These are phyloP conservation scores for Sarcoramphus papa DNA, from an alignment of 2,797 vertebrate species.

Conservation along the genomic window DNA sequence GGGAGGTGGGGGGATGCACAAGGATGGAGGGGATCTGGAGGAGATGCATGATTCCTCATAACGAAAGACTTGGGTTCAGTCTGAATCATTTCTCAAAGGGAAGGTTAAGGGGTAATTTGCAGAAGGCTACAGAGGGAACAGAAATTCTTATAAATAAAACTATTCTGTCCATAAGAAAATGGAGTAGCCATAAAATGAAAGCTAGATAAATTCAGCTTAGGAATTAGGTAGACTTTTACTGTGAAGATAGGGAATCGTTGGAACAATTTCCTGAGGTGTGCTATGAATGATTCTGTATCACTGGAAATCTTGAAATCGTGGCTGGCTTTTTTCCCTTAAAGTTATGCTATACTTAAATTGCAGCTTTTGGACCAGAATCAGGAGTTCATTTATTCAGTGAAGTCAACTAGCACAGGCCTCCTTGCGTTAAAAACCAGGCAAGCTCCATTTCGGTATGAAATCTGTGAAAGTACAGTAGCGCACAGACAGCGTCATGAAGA, in stretches of 20 bases:
- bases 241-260: not conserved
- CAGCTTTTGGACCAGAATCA: not conserved
- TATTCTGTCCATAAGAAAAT: not conserved
- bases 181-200: not conserved
- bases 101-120: not conserved
- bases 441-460: not conserved
- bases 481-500: not conserved
- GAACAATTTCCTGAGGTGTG: not conserved
- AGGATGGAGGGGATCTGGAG: not conserved
- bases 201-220: not conserved
- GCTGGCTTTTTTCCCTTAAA: not conserved
- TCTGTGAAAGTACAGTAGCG: not conserved
- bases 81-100: not conserved
- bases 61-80: not conserved
- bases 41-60: not conserved
- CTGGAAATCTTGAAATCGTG: not conserved
- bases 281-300: not conserved
- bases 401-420: not conserved
- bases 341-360: not conserved
- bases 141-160: not conserved
- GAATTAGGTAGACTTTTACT: not conserved
- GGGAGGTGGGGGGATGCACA: not conserved
- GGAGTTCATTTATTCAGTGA: not conserved
- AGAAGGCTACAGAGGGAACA: not conserved
- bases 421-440: not conserved